These are phyloP conservation scores for Coboldia fuscipes DNA, from an alignment of 1,140 invertebrate genomes.

Conservation along the genomic window DNA sequence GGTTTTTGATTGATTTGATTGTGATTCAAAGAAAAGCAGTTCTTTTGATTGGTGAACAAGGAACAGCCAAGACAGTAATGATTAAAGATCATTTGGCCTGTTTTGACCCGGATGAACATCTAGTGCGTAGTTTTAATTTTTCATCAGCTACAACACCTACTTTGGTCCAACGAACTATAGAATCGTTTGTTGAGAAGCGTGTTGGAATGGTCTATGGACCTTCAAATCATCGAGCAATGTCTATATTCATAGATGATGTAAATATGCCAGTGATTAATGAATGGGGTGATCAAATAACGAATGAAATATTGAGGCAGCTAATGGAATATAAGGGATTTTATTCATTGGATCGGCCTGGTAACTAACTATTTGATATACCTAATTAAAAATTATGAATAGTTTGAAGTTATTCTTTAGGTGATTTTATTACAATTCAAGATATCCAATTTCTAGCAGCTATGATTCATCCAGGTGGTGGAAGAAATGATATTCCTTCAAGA, in stretches of 20 bases:
- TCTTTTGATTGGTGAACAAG: constrained; percentile 60
- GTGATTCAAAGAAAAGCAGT: constrained; percentile 59
- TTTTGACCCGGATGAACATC: constrained; percentile 50
- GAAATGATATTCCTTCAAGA: constrained; percentile 65
- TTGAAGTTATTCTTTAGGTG: too few relatives aligned
- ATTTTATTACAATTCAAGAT: constrained; percentile 53
- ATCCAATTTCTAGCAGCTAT: constrained; percentile 61
- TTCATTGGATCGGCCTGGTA: constrained; percentile 54
- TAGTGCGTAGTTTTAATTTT: constrained; percentile 66
- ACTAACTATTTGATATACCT: too few relatives aligned
- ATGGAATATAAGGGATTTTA: constrained; percentile 66
- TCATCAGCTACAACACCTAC: constrained; percentile 61
- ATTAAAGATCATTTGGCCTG: constrained; percentile 51
- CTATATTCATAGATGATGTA: constrained; percentile 70
- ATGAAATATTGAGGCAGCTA: constrained; percentile 67
- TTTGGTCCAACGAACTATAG: constrained; percentile 42
- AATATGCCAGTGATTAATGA: constrained; percentile 75
- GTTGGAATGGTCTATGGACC: constrained; percentile 65
- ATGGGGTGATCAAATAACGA: constrained; percentile 72
- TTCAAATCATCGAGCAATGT: constrained; percentile 51
- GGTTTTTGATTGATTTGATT: constrained; percentile 53
- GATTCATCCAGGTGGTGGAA: constrained; percentile 72
- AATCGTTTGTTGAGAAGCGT: constrained; percentile 68
- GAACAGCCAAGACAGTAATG: constrained; percentile 75
- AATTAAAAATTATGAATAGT: too few relatives aligned